These are phyloP conservation scores for Orius insidiosus DNA, from an alignment of 1,140 invertebrate species.

Conservation along the genomic window DNA sequence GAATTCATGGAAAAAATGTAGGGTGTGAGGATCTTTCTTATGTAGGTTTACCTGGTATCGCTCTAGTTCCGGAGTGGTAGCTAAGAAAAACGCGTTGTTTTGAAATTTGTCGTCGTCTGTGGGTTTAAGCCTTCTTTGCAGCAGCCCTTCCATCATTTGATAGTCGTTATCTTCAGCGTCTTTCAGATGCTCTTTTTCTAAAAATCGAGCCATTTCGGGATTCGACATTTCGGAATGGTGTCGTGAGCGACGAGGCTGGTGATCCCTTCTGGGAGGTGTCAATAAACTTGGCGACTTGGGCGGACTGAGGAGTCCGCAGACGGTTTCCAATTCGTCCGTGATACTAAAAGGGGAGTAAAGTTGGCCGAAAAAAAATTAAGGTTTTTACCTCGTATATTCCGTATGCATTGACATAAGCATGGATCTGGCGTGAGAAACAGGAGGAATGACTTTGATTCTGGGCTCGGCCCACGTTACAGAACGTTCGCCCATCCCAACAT, in stretches of 20 bases:
- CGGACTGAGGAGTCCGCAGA: conserved; percentile 57
- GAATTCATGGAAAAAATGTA: no score
- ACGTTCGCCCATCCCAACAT: conserved; percentile 24
- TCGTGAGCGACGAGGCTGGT: conserved; percentile 27
- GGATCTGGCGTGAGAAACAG: conserved; percentile 35
- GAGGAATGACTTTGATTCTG: conserved; percentile 39
- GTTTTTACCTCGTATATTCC: conserved; percentile 67
- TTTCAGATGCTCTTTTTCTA: conserved; percentile 69
- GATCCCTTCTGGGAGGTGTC: conserved; percentile 33
- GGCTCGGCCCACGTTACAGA: conserved; percentile 41
- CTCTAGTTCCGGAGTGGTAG: conserved; percentile 21
- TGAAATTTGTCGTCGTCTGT: conserved; percentile 22
- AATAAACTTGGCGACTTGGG: conserved; percentile 43
- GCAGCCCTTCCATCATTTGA: conserved; percentile 73
- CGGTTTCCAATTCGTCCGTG: conserved; percentile 78
- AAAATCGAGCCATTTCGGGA: conserved; percentile 55
- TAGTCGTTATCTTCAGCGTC: conserved; percentile 84
- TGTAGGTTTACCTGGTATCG: conserved; percentile 14
- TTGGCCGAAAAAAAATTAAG: no score
- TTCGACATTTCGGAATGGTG: conserved; percentile 53
- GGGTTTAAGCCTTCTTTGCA: conserved; percentile 48
- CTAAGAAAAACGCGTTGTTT: conserved; percentile 21
- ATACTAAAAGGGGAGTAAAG: conserved; percentile 46
- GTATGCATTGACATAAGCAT: conserved; percentile 64
- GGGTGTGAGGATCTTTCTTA: no score